Conservation (phyloP, 2,797 vertebrate genomes). For the Staurois parvus region DNA sequence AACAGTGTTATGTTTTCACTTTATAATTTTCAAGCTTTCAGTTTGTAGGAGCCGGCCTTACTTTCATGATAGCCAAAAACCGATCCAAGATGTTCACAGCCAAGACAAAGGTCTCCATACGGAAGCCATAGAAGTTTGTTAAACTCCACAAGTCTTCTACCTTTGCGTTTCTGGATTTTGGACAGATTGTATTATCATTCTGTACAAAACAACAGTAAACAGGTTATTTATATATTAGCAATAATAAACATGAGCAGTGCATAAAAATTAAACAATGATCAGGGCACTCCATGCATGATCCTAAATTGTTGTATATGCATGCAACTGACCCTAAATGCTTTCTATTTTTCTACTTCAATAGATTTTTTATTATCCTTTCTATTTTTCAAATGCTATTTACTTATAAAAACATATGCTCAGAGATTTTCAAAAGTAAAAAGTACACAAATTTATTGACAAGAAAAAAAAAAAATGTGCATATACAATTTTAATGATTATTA, state of each 20-base stretch:
- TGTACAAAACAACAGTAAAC: conserved; percentile 66
- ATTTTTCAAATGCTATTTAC: too few relatives aligned
- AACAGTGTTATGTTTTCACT: not conserved
- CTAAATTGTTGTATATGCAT: not conserved
- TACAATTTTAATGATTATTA: not conserved
- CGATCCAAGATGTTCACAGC: conserved; percentile 96
- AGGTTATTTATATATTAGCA: not conserved
- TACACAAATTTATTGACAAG: not conserved
- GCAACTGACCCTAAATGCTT: too few relatives aligned
- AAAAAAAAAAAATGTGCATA: not conserved
- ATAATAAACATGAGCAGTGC: not conserved
- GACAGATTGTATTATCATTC: conserved; percentile 87
- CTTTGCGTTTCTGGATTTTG: conserved; percentile 88
- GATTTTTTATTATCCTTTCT: too few relatives aligned
- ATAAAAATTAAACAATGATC: too few relatives aligned
- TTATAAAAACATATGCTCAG: too few relatives aligned
- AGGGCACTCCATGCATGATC: too few relatives aligned
- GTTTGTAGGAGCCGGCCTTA: conserved; percentile 65
- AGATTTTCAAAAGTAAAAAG: too few relatives aligned
- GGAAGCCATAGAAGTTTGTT: conserved; percentile 94
- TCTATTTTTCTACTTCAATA: too few relatives aligned
- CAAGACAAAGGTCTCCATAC: conserved; percentile 94
- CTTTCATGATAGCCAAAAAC: conserved; percentile 96
- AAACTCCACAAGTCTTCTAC: conserved; percentile 96
- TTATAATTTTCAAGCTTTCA: not conserved